Evolutionary conservation across 2,113 vertebrate genomes (phyloP), one percentile per base, ranked within the genome.

Genomic region (Eublepharis macularius): DNA sequence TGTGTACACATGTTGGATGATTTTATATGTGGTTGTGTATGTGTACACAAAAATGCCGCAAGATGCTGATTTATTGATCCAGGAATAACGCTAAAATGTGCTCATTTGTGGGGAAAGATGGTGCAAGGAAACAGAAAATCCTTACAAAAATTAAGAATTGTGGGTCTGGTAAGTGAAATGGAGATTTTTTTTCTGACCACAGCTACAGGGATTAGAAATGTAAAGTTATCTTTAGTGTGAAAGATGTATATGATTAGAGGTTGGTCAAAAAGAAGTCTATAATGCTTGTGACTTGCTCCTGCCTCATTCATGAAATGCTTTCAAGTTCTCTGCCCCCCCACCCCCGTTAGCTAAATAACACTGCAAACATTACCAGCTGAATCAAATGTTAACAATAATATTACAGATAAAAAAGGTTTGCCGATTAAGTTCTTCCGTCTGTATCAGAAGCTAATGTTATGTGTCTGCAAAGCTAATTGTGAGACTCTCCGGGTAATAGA

Each of bases 351-450:
- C 39, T 72, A 81, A 77, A 88, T 68, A 69, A 45, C 76, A 70
- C 7, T 36, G 14, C 80, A 72, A 13, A n/a, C 43, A 79, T 36
- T 21, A 6, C 68, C 0, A 2, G 14, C 9, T 73, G 36, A 82
- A 84, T 4, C 60, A 77, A 68, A 84, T 76, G 4, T 6, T 70
- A 74, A 29, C 60, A 63, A 89, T 81, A 87, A 60, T n/a, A 83
- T 41, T 81, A 63, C 17, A 81, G 69, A 75, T 77, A 81, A 90
- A 81, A 90, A 63, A 85, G 2, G 65, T 57, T 82, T 88, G n/a
- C 47, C 39, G 17, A 69, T 85, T 69, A 85, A 80, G 0, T 74
- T 76, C 51, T 85, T 87, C 19, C 2, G 32, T 87, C 81, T 78
- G 4, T 54, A 68, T 68, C 45, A 80, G 68, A 86, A 86, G 45